Evolutionary conservation across 2,888 invertebrate species (phyloP).

Genomic region (Chrysolina oricalcia): DNA sequence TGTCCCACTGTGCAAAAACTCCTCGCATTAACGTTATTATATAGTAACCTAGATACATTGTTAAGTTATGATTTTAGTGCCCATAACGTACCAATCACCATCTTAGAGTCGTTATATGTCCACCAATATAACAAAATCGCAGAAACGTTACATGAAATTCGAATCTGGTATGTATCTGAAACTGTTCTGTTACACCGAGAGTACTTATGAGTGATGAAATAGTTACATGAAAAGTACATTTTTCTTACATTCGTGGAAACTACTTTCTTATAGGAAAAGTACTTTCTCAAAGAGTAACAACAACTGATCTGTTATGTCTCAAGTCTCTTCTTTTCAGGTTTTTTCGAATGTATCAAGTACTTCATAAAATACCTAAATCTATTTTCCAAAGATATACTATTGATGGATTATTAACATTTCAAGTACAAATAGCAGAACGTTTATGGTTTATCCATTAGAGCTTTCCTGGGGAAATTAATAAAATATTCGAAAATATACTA

Average conservation of each 20-base stretch:
- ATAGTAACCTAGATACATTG: too few species aligned
- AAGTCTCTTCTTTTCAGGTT: neutral
- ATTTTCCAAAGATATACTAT: too few species aligned
- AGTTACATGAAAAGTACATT: neutral
- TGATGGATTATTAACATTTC: too few species aligned
- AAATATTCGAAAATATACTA: neutral
- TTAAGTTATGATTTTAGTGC: neutral
- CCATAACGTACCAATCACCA: neutral
- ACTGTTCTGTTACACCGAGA: neutral
- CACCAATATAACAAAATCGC: too few species aligned
- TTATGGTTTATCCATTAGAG: too few species aligned
- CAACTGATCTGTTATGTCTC: neutral
- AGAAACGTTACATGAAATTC: neutral
- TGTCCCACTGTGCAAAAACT: too few species aligned
- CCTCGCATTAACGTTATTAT: too few species aligned
- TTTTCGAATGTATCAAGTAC: neutral
- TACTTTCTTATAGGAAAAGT: neutral
- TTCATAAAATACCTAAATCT: too few species aligned
- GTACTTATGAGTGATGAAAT: neutral
- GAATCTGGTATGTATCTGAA: neutral
- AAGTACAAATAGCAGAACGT: too few species aligned
- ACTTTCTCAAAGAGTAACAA: neutral
- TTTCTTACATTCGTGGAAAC: neutral
- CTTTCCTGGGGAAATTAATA: too few species aligned
- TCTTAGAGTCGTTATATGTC: too few species aligned